These are phyloP conservation scores for Emys orbicularis DNA, from an alignment of 2,797 vertebrate species.

Conservation along the genomic window DNA sequence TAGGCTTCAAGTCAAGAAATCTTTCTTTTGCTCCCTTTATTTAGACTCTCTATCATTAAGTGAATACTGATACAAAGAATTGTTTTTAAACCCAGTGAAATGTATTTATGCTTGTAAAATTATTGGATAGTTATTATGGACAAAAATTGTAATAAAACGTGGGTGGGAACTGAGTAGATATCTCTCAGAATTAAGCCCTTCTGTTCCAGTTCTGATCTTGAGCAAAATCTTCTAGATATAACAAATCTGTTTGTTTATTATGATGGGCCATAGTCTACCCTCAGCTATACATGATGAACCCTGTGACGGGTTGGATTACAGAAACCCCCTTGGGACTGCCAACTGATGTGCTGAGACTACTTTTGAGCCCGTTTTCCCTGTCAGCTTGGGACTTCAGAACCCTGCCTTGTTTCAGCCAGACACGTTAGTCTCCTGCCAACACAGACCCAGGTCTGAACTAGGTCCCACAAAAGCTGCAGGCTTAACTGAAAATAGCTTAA, in stretches of 20 bases:
- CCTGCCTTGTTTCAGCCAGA: too few relatives aligned
- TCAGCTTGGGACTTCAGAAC: too few relatives aligned
- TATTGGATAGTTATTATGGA: neutral
- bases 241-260: neutral
- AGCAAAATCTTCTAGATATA: neutral
- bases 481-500: too few relatives aligned
- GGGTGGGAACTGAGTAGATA: neutral
- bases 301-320: too few relatives aligned
- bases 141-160: neutral
- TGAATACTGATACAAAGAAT: neutral
- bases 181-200: neutral
- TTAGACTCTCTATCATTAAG: fast-evolving
- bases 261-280: neutral
- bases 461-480: too few relatives aligned
- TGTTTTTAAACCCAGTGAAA: neutral
- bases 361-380: too few relatives aligned
- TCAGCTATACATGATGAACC: neutral
- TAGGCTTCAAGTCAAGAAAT: neutral
- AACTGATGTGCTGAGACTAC: too few relatives aligned
- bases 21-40: neutral
- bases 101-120: conserved; percentile 7
- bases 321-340: too few relatives aligned
- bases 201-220: neutral
- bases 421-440: too few relatives aligned
- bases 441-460: too few relatives aligned